These are phyloP conservation scores for Catocala nupta DNA, from an alignment of 2,888 invertebrate genomes.

Conservation along the genomic window DNA sequence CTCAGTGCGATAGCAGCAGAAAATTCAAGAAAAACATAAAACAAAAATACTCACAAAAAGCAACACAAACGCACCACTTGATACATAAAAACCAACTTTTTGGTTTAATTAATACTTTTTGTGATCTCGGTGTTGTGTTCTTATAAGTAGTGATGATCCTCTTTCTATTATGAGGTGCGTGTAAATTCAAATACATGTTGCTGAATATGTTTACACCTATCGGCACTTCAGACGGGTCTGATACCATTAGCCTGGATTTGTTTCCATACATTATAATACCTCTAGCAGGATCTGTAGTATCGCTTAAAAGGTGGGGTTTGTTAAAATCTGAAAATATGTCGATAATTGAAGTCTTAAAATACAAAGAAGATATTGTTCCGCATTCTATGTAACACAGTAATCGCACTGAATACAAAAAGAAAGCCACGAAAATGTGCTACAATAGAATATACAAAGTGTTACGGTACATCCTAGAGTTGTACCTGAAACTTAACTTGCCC, in stretches of 20 bases:
- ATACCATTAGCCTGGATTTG: slow-evolving; percentile 14
- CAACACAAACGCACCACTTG: slow-evolving; percentile 32
- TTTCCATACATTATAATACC: slow-evolving; percentile 23
- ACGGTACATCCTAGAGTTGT: too few species aligned
- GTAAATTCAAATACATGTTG: slow-evolving; percentile 30
- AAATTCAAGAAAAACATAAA: background rate
- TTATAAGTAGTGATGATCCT: slow-evolving; percentile 19
- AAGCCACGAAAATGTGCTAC: too few species aligned
- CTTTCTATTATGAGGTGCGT: slow-evolving; percentile 9
- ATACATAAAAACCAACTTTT: slow-evolving; percentile 30
- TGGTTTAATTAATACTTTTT: background rate
- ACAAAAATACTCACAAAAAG: slow-evolving; percentile 33
- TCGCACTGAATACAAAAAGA: too few species aligned
- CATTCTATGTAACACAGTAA: too few species aligned
- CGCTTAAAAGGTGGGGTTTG: background rate
- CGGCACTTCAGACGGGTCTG: slow-evolving; percentile 3
- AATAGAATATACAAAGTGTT: too few species aligned
- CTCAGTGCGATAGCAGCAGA: too few species aligned
- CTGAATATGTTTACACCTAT: slow-evolving; percentile 32
- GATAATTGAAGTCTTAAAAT: too few species aligned
- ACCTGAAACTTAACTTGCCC: too few species aligned
- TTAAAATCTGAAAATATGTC: background rate
- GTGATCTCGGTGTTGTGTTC: background rate
- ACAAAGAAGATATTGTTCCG: too few species aligned
- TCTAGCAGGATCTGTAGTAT: background rate